A percentile compares a stretch with the other conserved stretches of the same genome.
These are phyloP conservation scores for Nematolebias whitei DNA, from an alignment of 2,113 vertebrate species.

Conservation along the genomic window DNA sequence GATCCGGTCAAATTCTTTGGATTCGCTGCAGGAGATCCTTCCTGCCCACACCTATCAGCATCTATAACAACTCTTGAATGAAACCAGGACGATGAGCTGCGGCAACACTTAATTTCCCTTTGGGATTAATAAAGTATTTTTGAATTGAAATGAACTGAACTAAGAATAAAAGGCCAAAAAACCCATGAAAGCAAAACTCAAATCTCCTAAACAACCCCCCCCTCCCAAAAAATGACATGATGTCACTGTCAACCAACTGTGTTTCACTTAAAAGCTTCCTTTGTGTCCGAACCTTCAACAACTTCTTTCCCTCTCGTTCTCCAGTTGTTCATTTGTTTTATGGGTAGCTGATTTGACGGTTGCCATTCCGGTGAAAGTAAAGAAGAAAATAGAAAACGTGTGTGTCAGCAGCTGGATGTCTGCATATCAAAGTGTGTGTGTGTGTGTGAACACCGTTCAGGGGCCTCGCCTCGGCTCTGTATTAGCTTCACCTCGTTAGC, in stretches of 20 bases:
- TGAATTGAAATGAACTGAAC: too few species aligned
- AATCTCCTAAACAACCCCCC: too few species aligned
- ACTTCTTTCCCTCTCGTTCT: not conserved
- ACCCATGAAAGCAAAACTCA: too few species aligned
- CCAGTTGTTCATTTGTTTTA: slow-evolving; percentile 15
- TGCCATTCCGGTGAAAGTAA: slow-evolving; percentile 18
- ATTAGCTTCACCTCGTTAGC: slow-evolving; percentile 79
- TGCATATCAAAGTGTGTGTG: slow-evolving; percentile 29
- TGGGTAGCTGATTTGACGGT: slow-evolving; percentile 12
- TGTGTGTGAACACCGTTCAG: slow-evolving; percentile 57
- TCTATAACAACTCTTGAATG: too few species aligned
- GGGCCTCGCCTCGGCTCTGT: slow-evolving; percentile 54
- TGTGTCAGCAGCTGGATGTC: slow-evolving; percentile 10
- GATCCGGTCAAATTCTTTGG: too few species aligned
- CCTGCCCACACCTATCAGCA: too few species aligned
- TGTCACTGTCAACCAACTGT: not conserved
- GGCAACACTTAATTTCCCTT: too few species aligned
- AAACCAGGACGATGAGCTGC: too few species aligned
- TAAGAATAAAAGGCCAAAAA: too few species aligned
- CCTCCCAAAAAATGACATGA: not conserved
- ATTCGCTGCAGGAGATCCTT: too few species aligned
- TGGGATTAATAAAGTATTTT: too few species aligned
- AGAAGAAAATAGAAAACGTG: slow-evolving; percentile 17
- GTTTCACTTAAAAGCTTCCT: not conserved
- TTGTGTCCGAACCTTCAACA: not conserved